A percentile compares a stretch with the other conserved stretches of the same genome.
These are phyloP conservation scores for Pocillopora verrucosa DNA, from an alignment of 64 coral and sea anemone species.

Conservation along the genomic window DNA sequence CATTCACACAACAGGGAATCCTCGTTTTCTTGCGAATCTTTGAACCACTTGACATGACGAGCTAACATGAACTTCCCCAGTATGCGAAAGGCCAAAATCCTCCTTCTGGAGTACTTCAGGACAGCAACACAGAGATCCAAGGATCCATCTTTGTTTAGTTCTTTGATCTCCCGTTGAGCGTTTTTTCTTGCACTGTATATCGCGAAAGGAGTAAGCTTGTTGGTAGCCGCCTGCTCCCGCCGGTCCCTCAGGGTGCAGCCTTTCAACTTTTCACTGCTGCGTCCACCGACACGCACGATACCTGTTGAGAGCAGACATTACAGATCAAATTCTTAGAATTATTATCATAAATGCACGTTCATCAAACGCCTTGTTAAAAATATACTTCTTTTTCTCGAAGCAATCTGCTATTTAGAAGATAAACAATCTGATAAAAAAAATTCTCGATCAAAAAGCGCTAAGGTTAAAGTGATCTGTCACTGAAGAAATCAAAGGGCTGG, in stretches of 20 bases:
- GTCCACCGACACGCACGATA: background rate
- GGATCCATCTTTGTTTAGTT: constrained; percentile 10
- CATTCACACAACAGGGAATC: background rate
- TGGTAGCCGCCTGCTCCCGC: background rate
- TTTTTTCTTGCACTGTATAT: background rate
- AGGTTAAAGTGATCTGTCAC: too few relatives aligned
- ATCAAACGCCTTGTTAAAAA: too few relatives aligned
- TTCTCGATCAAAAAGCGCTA: too few relatives aligned
- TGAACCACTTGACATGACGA: background rate
- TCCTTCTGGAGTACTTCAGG: background rate
- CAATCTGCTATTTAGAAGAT: too few relatives aligned
- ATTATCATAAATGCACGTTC: too few relatives aligned
- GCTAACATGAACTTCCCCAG: constrained; percentile 1
- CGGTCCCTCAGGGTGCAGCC: background rate
- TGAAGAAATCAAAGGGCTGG: too few relatives aligned
- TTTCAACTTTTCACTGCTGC: background rate
- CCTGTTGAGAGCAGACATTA: background rate
- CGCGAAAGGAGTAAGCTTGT: background rate
- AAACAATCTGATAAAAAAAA: too few relatives aligned
- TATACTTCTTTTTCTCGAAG: too few relatives aligned
- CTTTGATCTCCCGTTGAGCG: background rate
- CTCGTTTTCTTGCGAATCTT: background rate
- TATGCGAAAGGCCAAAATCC: constrained; percentile 1
- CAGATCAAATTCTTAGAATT: too few relatives aligned
- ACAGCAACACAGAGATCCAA: background rate